Percentiles rank a stretch among this genome's conserved stretches.
These are phyloP conservation scores for Protonemura montana DNA, from an alignment of 2,888 invertebrate genomes.

Conservation along the genomic window DNA sequence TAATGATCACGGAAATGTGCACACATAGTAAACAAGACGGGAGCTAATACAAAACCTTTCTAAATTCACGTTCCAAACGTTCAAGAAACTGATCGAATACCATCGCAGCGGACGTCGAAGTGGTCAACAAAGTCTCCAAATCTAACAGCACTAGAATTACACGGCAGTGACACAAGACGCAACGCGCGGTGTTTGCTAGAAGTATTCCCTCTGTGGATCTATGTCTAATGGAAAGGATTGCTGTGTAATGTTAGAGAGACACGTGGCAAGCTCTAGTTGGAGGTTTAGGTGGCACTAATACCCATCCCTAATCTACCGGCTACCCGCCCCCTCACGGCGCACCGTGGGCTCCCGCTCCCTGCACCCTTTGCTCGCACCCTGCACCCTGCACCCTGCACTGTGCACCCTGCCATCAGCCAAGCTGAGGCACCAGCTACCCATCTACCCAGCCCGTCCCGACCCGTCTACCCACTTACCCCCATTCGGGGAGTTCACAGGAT, in stretches of 20 bases:
- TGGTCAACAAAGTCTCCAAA: no score
- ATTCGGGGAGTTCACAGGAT: background rate
- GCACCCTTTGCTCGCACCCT: background rate
- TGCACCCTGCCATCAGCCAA: background rate
- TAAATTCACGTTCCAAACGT: no score
- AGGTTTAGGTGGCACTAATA: slow-evolving; percentile 40
- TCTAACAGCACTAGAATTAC: no score
- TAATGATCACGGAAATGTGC: no score
- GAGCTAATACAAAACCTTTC: no score
- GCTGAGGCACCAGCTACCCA: background rate
- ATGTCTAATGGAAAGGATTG: slow-evolving; percentile 31
- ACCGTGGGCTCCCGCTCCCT: background rate
- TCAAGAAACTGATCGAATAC: no score
- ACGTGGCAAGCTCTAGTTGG: slow-evolving; percentile 9
- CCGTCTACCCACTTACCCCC: background rate
- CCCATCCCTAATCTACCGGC: slow-evolving; percentile 35
- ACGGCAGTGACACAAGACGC: background rate
- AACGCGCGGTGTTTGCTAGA: background rate
- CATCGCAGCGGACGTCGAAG: no score
- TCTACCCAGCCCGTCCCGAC: background rate
- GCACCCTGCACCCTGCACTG: background rate
- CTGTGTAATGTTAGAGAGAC: slow-evolving; percentile 25
- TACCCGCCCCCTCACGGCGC: background rate
- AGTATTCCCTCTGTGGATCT: background rate
- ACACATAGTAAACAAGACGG: no score